Evolutionary conservation across 2,797 vertebrate genomes (phyloP).

Genomic region (Numenius phaeopus): DNA sequence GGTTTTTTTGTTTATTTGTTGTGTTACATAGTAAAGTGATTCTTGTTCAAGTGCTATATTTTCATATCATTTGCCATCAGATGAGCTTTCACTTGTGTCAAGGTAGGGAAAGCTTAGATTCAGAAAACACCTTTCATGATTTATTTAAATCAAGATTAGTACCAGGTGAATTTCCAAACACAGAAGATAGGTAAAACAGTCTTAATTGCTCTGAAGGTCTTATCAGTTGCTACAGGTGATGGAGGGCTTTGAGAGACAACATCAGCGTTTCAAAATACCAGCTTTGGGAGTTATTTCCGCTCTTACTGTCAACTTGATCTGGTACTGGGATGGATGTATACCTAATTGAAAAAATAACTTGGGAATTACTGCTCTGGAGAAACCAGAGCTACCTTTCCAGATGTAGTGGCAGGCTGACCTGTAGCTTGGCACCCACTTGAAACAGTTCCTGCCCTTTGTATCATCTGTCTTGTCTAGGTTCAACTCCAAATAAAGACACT

Average conservation of each 20-base stretch:
- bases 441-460: background rate
- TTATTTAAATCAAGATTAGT: background rate
- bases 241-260: background rate
- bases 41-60: background rate
- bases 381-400: background rate
- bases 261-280: background rate
- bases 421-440: background rate
- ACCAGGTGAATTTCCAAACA: background rate
- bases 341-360: background rate
- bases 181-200: background rate
- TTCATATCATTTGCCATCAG: background rate
- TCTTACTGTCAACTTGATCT: background rate
- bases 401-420: background rate
- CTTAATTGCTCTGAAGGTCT: background rate
- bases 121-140: background rate
- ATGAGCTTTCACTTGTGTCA: background rate
- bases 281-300: background rate
- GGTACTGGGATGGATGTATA: background rate
- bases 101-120: background rate
- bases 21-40: background rate
- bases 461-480: background rate
- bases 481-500: background rate
- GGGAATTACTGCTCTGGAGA: background rate
- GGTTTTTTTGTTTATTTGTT: background rate
- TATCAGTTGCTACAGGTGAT: background rate